phyloP scores from a whole-genome alignment of 2,797 vertebrate genomes.

The Tangara arthus region DNA sequence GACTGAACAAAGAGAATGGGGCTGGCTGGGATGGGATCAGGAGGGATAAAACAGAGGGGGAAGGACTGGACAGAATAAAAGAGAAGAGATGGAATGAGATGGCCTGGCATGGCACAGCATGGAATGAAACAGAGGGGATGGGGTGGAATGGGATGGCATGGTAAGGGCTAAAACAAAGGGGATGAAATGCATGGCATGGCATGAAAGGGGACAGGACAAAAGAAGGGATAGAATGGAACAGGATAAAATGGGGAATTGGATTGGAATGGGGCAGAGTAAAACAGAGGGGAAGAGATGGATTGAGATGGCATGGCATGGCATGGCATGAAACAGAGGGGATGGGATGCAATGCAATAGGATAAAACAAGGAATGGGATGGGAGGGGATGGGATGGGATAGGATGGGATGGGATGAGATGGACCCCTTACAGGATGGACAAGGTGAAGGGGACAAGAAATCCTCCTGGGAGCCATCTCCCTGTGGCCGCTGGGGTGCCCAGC shows the following conservation, averaged over 20 bases:
- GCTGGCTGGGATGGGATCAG: background rate
- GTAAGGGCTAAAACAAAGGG: no score
- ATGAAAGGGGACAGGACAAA: background rate
- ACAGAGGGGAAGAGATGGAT: background rate
- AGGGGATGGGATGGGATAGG: no score
- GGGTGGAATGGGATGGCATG: background rate
- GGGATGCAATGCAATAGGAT: no score
- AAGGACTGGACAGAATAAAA: background rate
- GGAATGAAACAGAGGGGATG: background rate
- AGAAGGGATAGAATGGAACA: background rate
- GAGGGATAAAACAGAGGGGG: background rate
- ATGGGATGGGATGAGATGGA: background rate
- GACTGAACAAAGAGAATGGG: background rate
- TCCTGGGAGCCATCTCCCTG: background rate
- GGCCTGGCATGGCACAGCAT: background rate
- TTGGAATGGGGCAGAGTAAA: background rate
- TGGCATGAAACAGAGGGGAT: background rate
- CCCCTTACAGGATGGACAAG: accelerated
- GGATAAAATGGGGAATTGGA: background rate
- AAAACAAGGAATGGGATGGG: background rate
- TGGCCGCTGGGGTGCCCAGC: background rate
- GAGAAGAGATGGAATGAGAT: background rate
- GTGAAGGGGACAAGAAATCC: background rate
- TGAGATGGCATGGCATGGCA: background rate
- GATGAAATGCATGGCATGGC: no score